Base-by-base conservation (phyloP, 1,140 invertebrate genomes). In the Sitobion miscanthi region DNA sequence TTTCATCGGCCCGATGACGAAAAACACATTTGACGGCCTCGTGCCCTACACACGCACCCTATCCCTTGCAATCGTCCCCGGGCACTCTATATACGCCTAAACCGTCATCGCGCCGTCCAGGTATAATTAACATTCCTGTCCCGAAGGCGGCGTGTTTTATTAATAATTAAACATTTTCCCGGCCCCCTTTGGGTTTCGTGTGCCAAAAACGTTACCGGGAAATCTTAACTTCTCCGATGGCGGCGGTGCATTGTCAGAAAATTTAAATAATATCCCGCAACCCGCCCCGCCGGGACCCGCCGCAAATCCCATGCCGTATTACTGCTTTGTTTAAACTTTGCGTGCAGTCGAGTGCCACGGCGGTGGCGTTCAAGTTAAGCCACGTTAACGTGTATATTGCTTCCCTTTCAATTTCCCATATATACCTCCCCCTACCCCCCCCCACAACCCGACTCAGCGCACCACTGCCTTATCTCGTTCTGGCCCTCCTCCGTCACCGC, bases 391-490 rank as follows among this genome's bases (percentile, higher is more conserved):
- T 92, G 77, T 83, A 92, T 83, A 52, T 92, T 91, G 90, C 69
- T 83, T 92, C 91, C 91, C 91, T 92, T 92, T 92, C 91, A 92
- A 92, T 92, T 92, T 92, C 91, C 91, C 45, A 91, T 92, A 91
- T 21, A 47, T 8, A 30, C n/a, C 57, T 17, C 49, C 2, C 14
- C 14, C 9, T 11, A 5, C 8, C 8, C 30, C 62, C n/a, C 14
- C 11, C 30, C 62, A 14, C 3, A 7, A 47, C 45, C 3, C 7
- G 9, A 42, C 42, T 42, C 42, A 42, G 4, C n/a, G 0, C 14
- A 9, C 7, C n/a, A 14, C 20, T 77, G 21, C 69, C 57, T 82
- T 82, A 82, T 92, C 62, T 92, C 77, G 11, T n/a, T 30, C 30
- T 23, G 45, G 17, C n/a, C 90, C 90, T 69, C 57, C 30, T 4